These are phyloP conservation scores for Barnardius zonarius DNA, from an alignment of 2,113 vertebrate genomes.

Conservation along the genomic window DNA sequence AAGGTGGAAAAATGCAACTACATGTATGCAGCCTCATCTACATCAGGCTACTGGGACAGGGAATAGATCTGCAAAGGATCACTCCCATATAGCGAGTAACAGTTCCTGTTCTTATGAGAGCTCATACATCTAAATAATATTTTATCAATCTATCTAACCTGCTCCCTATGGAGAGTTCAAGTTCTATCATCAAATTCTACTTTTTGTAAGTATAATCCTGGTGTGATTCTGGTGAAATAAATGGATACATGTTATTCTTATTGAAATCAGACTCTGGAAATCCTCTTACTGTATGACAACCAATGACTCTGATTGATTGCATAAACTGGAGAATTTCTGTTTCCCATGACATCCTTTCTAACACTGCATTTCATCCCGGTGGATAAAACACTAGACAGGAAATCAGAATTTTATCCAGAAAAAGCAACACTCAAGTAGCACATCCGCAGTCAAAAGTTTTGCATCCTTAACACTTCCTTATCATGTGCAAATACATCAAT, in stretches of 20 bases:
- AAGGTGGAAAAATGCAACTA: neutral
- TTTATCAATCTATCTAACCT: neutral
- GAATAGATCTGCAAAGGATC: neutral
- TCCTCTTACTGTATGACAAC: neutral
- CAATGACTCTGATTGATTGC: neutral
- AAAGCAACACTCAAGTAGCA: neutral
- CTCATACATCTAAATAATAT: neutral
- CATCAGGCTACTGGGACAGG: neutral
- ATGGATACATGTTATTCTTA: neutral
- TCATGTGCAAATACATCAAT: neutral
- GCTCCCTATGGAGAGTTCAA: neutral
- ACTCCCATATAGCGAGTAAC: neutral
- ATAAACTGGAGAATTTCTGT: neutral
- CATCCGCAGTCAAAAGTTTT: neutral
- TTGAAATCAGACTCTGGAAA: neutral
- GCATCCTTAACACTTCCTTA: conserved; percentile 1
- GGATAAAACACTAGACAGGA: neutral
- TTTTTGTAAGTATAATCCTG: neutral
- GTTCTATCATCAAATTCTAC: neutral
- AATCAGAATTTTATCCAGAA: neutral
- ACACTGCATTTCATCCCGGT: neutral
- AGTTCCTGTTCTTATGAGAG: neutral
- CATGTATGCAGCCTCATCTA: neutral
- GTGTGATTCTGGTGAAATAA: neutral
- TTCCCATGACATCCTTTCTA: neutral